A percentile compares a stretch with the other conserved stretches of the same genome.
phyloP scores from a whole-genome alignment of 2,888 invertebrate species.

The Allacma fusca region DNA sequence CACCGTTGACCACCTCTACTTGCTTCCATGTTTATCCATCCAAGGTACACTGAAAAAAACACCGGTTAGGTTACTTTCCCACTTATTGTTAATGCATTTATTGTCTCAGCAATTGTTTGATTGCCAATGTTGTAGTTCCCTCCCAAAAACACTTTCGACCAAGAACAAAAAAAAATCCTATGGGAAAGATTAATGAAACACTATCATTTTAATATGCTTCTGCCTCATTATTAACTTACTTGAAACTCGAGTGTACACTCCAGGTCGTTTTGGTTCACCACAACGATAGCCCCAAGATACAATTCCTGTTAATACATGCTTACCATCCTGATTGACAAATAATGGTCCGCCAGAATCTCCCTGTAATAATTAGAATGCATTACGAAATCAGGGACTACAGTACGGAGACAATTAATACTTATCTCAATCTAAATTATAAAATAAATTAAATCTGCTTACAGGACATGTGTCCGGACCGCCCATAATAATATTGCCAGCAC shows the following conservation, averaged over 20 bases:
- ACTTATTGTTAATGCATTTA: neutral
- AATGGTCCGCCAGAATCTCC: slow-evolving; percentile 25
- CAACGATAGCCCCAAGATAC: slow-evolving; percentile 50
- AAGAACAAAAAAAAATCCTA: too few species aligned
- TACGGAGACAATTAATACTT: too few species aligned
- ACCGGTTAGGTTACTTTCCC: neutral
- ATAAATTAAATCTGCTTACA: too few species aligned
- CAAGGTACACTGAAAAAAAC: slow-evolving; percentile 18
- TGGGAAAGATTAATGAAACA: too few species aligned
- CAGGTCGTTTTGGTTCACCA: slow-evolving; percentile 44
- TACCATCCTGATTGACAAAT: neutral
- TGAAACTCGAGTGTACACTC: slow-evolving; percentile 48
- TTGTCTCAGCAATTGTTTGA: neutral
- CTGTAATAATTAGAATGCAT: slow-evolving; percentile 20
- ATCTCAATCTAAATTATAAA: too few species aligned
- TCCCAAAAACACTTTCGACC: too few species aligned
- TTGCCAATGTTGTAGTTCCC: too few species aligned
- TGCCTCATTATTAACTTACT: slow-evolving; percentile 30
- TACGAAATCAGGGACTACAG: too few species aligned
- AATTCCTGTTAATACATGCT: slow-evolving; percentile 38
- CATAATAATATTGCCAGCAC: neutral
- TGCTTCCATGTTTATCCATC: slow-evolving; percentile 6
- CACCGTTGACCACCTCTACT: slow-evolving; percentile 4
- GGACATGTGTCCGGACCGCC: slow-evolving; percentile 14
- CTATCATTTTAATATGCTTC: too few species aligned